Percentiles rank a stretch among this genome's conserved stretches.
Evolutionary conservation across 2,888 invertebrate species (phyloP).

Genomic region (Fissipunctia ypsillon): DNA sequence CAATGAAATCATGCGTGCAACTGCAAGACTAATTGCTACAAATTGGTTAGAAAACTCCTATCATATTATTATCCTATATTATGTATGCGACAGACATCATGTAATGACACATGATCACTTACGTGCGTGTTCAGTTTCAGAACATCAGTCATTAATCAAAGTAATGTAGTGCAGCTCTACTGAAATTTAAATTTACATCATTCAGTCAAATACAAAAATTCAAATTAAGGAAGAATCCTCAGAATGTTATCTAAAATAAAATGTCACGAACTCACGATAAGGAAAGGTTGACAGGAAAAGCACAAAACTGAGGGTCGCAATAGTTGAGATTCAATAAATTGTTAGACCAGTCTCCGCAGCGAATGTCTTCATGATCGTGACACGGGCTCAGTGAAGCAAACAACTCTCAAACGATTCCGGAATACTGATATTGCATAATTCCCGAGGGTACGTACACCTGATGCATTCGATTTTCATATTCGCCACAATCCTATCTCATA

Average conservation of each 20-base stretch:
- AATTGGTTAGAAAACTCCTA: constrained; percentile 51
- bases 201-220: constrained; percentile 9
- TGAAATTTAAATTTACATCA: constrained; percentile 15
- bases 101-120: constrained; percentile 39
- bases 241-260: constrained; percentile 32
- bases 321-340: constrained; percentile 53
- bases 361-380: constrained; percentile 42
- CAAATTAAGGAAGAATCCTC: constrained; percentile 10
- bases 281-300: constrained; percentile 35
- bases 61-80: constrained; percentile 32
- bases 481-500: constrained; percentile 30
- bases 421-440: constrained; percentile 52
- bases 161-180: constrained; percentile 1
- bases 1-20: constrained; percentile 46
- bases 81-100: constrained; percentile 28
- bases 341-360: constrained; percentile 16
- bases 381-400: constrained; percentile 43
- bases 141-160: constrained; percentile 27
- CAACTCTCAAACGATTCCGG: constrained; percentile 44
- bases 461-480: constrained; percentile 42
- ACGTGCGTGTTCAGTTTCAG: constrained; percentile 40
- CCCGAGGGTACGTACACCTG: constrained; percentile 20
- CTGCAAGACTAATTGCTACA: constrained; percentile 37
- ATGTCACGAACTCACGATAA: constrained; percentile 46
- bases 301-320: constrained; percentile 27